Evolutionary conservation across 2,113 vertebrate genomes (phyloP), one percentile per base, ranked within the genome.

Genomic region (Apus apus): DNA sequence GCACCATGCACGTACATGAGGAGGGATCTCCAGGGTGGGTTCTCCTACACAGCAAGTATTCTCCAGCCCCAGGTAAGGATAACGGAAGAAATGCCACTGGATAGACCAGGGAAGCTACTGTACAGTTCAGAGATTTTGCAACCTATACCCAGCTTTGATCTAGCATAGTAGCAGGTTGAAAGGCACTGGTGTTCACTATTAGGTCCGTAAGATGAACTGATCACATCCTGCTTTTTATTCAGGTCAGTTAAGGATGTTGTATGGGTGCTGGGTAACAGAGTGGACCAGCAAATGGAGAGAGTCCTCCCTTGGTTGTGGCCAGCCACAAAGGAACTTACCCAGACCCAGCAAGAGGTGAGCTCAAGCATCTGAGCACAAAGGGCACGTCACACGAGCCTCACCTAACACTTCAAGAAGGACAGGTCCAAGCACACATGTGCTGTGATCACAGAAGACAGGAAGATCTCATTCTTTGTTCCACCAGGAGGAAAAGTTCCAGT

Each of bases 381-480:
- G 21, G 27, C 26, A 8, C 43, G 65, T 58, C 10, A 45, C 25
- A 29, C 4, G 18, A 79, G 23, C 57, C 30, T 20, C 36, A 46
- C 40, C 56, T 71, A 27, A 30, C 6, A 32, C 40, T 46, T 62
- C 45, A 57, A 36, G 40, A 85, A 16, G 22, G 29, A 58, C 85
- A 79, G 22, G 23, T 76, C 20, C 3, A 1, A 64, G 15, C 53
- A 43, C 1, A 76, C 36, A 40, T 1, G 0, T 8, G 21, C 19
- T 57, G 21, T 30, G 30, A 53, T 54, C n/a, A 54, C 1, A 2
- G 27, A 64, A 60, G 48, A 46, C 8, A 66, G 61, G 36, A 7
- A 7, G 4, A 8, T 79, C 43, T 23, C 27, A 79, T 12, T 78
- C 29, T 53, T 64, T 53, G 71, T 85, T 79, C n/a, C 50, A 72